A percentile compares a stretch with the other conserved stretches of the same genome.
phyloP scores from a whole-genome alignment of 2,797 vertebrate species.

The Tapera naevia region DNA sequence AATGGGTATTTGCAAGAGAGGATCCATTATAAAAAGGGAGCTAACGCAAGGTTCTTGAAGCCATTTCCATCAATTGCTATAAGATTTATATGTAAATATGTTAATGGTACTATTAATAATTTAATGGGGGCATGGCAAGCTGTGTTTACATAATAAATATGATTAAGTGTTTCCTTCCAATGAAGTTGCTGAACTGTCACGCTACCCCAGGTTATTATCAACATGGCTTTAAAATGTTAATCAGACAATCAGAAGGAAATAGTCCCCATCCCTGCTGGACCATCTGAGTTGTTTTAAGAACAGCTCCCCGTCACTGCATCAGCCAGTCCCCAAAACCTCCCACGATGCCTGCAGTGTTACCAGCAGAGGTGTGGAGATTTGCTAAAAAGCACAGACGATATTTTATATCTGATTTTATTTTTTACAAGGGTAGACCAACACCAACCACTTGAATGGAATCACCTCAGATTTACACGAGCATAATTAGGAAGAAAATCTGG shows the following conservation, averaged over 20 bases:
- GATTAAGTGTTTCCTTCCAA: constrained; percentile 75
- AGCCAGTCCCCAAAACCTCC: background rate
- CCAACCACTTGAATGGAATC: constrained; percentile 20
- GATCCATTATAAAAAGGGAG: constrained; percentile 64
- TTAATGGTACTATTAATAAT: constrained; percentile 77
- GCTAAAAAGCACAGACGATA: background rate
- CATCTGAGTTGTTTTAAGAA: constrained; percentile 9
- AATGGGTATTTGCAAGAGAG: constrained; percentile 49
- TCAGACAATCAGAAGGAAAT: constrained; percentile 58
- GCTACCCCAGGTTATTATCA: constrained; percentile 70
- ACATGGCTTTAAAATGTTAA: constrained; percentile 70
- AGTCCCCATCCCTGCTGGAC: background rate
- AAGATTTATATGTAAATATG: constrained; percentile 78
- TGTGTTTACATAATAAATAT: constrained; percentile 79
- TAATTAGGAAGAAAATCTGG: constrained; percentile 58
- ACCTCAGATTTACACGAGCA: constrained; percentile 43
- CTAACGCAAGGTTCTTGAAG: constrained; percentile 44
- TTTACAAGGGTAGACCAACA: background rate
- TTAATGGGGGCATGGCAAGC: constrained; percentile 75
- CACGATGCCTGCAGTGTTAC: background rate
- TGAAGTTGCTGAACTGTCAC: constrained; percentile 74
- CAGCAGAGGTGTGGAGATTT: background rate
- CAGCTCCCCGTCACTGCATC: fast-evolving
- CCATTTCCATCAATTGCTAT: constrained; percentile 68
- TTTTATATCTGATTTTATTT: background rate